Conservation (phyloP, 2,113 vertebrate species). For the Heterocephalus glaber region DNA sequence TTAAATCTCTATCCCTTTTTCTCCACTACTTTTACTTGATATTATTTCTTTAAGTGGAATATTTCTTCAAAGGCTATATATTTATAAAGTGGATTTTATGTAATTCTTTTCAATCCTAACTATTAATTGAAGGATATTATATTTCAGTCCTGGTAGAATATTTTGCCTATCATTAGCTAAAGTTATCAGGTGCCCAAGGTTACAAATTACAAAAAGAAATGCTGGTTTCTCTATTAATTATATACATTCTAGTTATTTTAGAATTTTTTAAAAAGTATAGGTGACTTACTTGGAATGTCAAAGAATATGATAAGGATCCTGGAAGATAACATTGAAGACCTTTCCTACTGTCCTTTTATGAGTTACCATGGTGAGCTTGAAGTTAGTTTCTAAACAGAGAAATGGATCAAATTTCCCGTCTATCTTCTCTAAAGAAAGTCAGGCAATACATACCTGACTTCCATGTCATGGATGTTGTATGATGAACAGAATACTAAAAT, state of each 20-base stretch:
- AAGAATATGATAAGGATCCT: background rate
- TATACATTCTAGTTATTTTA: background rate
- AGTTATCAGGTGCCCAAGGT: background rate
- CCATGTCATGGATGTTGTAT: background rate
- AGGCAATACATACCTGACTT: background rate
- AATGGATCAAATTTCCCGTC: background rate
- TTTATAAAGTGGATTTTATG: background rate
- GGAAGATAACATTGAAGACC: background rate
- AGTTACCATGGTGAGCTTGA: background rate
- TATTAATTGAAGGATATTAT: background rate
- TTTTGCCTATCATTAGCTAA: background rate
- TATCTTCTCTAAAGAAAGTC: background rate
- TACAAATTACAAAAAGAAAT: background rate
- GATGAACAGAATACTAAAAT: background rate
- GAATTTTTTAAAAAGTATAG: background rate
- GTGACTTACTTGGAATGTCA: background rate
- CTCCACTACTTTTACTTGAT: background rate
- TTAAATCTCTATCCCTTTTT: background rate
- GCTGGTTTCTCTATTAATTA: background rate
- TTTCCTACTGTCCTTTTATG: background rate
- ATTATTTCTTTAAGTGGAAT: constrained; percentile 24
- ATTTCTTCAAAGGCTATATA: background rate
- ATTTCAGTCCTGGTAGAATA: background rate
- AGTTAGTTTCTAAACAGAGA: background rate
- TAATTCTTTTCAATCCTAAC: background rate